Conservation (phyloP, 1,140 invertebrate species). For the Anastatus disparis region DNA sequence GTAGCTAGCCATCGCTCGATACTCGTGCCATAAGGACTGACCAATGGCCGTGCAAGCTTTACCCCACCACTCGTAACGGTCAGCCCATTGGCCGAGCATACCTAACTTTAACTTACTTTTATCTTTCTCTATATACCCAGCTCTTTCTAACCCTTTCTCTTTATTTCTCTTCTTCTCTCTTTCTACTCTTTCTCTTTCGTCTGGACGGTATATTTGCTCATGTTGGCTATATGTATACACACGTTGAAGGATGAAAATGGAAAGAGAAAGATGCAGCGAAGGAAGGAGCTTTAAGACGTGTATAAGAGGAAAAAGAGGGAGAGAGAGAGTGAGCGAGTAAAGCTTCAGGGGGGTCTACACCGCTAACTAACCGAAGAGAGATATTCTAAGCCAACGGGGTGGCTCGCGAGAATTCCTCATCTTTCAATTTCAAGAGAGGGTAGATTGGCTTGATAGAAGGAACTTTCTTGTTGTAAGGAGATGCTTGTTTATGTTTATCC, state of each 20-base stretch:
- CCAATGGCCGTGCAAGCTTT: constrained; percentile 62
- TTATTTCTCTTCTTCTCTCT: constrained; percentile 58
- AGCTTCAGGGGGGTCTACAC: constrained; percentile 42
- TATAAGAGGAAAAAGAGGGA: no score
- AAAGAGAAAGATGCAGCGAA: neutral
- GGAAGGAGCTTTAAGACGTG: constrained; percentile 15
- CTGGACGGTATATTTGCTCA: no score
- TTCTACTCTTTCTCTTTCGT: constrained; percentile 11
- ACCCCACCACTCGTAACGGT: constrained; percentile 63
- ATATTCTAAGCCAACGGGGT: constrained; percentile 63
- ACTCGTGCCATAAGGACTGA: constrained; percentile 53
- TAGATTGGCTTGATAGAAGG: no score
- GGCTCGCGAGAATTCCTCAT: constrained; percentile 37
- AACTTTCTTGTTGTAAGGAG: no score
- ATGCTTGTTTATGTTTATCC: no score
- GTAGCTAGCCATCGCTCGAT: constrained; percentile 43
- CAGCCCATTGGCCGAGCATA: constrained; percentile 63
- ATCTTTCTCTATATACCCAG: no score
- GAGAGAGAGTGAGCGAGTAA: neutral
- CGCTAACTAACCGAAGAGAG: constrained; percentile 63
- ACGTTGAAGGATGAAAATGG: no score
- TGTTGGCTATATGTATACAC: no score
- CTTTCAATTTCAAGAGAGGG: no score
- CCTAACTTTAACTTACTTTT: no score
- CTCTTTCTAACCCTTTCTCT: no score